phyloP scores from a whole-genome alignment of 2,888 invertebrate genomes.

The Argyra leucocephala region DNA sequence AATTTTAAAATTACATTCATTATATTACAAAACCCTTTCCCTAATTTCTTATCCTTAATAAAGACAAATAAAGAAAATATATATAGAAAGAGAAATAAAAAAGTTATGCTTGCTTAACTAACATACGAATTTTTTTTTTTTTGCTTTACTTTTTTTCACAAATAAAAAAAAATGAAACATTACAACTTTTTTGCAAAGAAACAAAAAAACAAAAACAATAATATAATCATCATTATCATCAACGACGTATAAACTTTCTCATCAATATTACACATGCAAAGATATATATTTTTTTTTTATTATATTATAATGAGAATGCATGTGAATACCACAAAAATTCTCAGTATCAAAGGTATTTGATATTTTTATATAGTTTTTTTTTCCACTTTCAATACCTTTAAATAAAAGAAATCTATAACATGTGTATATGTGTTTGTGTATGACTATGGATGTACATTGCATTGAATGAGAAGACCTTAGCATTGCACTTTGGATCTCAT shows the following conservation, averaged over 20 bases:
- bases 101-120: background rate
- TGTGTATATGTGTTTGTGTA: background rate
- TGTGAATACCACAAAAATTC: background rate
- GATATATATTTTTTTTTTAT: background rate
- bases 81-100: background rate
- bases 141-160: no score
- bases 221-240: background rate
- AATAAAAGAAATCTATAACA: background rate
- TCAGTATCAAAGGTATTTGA: slow-evolving; percentile 2
- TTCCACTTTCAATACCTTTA: background rate
- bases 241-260: background rate
- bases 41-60: no score
- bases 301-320: background rate
- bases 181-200: background rate
- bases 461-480: background rate
- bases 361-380: background rate
- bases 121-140: background rate
- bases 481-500: background rate
- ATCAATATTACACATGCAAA: background rate
- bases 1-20: no score
- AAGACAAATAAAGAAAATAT: background rate
- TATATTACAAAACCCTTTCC: no score
- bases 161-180: background rate
- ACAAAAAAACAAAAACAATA: background rate
- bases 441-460: background rate